A percentile compares a stretch with the other conserved stretches of the same genome.
phyloP scores from a whole-genome alignment of 1,140 invertebrate genomes.

The Drosophila arawakana region DNA sequence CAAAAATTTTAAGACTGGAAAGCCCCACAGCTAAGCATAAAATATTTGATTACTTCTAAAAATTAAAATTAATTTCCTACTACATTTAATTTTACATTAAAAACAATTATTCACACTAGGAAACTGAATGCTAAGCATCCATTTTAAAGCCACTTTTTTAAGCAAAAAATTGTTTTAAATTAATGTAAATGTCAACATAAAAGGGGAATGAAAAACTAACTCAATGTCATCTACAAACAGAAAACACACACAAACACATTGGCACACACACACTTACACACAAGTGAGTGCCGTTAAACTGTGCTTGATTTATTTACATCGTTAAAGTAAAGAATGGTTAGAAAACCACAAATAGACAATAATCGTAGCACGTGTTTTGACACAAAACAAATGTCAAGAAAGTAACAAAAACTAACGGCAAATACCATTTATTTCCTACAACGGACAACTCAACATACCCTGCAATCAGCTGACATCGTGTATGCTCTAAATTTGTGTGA shows the following conservation, averaged over 20 bases:
- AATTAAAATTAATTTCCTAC: too few species aligned
- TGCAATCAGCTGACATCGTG: not conserved
- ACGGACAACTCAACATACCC: not conserved
- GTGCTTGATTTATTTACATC: constrained; percentile 27
- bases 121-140: too few species aligned
- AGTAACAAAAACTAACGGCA: constrained; percentile 21
- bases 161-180: too few species aligned
- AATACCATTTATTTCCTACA: not conserved
- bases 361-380: constrained; percentile 28
- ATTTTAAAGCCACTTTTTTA: too few species aligned
- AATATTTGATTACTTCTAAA: too few species aligned
- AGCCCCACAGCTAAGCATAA: too few species aligned
- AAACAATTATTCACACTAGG: not conserved
- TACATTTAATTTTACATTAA: too few species aligned
- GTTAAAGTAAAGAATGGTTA: constrained; percentile 23
- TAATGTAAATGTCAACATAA: not conserved
- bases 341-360: constrained; percentile 24
- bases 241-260: constrained; percentile 3
- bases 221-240: not conserved
- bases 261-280: not conserved
- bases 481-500: not conserved
- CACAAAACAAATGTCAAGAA: constrained; percentile 13
- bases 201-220: not conserved
- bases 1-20: too few species aligned
- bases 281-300: not conserved